Evolutionary conservation across 2,888 invertebrate species (phyloP).

Genomic region (Zhuqinia jingwanae): DNA sequence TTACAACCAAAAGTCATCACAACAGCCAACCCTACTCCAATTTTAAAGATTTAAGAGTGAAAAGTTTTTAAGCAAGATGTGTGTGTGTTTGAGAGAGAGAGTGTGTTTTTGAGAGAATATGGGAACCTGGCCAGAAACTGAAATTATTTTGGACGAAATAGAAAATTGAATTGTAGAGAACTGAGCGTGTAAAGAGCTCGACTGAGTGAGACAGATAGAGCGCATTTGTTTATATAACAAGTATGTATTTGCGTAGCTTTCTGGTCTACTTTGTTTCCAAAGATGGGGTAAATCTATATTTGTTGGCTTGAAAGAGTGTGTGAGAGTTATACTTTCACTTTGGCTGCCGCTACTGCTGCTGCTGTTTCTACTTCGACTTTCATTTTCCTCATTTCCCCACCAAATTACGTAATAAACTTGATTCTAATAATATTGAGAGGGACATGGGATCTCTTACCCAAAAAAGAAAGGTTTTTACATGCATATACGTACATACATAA

Average conservation of each 20-base stretch:
- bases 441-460: no score
- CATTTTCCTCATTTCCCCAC: slow-evolving; percentile 13
- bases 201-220: no score
- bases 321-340: not conserved
- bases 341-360: not conserved
- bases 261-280: slow-evolving; percentile 9
- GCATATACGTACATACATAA: no score
- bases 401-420: slow-evolving; percentile 28
- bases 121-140: not conserved
- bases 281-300: no score
- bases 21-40: no score
- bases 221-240: no score
- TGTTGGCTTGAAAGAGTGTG: not conserved
- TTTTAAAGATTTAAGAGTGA: no score
- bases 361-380: not conserved
- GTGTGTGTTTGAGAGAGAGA: no score
- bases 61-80: no score
- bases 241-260: not conserved
- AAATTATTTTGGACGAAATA: not conserved
- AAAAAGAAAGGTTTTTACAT: no score
- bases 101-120: no score
- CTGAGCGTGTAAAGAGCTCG: slow-evolving; percentile 8
- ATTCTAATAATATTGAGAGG: slow-evolving; percentile 11
- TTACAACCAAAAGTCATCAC: no score
- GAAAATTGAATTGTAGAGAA: not conserved